Base-by-base conservation (phyloP, 2,113 vertebrate genomes). In the Poecilia latipinna region DNA sequence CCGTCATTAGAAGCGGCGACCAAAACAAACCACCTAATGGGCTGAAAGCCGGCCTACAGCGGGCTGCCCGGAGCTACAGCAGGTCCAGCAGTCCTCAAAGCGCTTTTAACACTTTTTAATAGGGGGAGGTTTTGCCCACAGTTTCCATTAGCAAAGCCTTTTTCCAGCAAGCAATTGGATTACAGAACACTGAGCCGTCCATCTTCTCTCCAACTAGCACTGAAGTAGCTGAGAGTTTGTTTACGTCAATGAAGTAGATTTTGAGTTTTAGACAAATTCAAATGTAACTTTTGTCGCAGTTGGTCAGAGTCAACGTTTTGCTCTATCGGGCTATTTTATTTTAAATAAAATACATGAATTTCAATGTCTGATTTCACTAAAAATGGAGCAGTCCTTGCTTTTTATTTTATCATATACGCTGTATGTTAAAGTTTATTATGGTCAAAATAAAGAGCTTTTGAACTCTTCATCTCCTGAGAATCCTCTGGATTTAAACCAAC, bases 81-180 rank as follows among this genome's bases (percentile, higher is more conserved):
- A 82, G 85, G 37, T 87, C 87, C 84, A 51, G 77, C 39, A 70
- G 68, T 75, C 82, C 77, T 88, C 80, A 80, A 82, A 76, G 77
- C 75, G 61, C 74, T 73, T 67, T 80, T 77, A 70, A 65, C 57
- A 84, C 72, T 82, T 79, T 86, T 89, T 42, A 85, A 85, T 72
- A 84, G 83, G 72, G 74, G 80, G 77, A 86, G 75, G 87, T 88
- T 78, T 85, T 87, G 75, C 44, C 75, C 74, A 74, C 78, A 62
- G 71, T 78, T 74, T 80, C 79, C 79, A 77, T 26, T 61, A 82
- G 66, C 66, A 72, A 74, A 79, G 65, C 63, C 67, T 35, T 72
- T 44, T 83, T 79, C 78, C 72, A 15, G 39, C 4, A 7, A 79
- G 51, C 72, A 57, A 57, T n/a, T 57, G 51, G 17, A 57, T 57